Evolutionary conservation across 2,888 invertebrate genomes (phyloP).

Genomic region (Capitulum mitella): DNA sequence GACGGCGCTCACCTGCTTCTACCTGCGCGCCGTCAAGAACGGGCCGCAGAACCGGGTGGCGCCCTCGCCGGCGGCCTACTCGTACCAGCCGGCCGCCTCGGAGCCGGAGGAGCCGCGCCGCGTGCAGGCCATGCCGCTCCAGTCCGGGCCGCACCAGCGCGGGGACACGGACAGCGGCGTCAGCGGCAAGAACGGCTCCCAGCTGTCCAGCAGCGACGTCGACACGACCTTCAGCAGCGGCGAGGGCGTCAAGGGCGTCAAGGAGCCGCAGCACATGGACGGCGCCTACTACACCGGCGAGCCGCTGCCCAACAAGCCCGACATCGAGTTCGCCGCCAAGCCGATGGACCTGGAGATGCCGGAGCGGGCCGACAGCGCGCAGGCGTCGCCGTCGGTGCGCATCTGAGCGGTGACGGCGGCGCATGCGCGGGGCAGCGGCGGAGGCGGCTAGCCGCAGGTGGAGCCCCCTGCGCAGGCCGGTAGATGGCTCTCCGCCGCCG

Average conservation of each 20-base stretch:
- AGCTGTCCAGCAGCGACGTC: slow-evolving; percentile 17
- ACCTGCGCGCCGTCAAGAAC: slow-evolving; percentile 7
- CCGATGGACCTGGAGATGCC: slow-evolving; percentile 22
- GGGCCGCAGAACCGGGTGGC: not conserved
- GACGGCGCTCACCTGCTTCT: slow-evolving; percentile 35
- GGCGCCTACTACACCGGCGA: slow-evolving; percentile 35
- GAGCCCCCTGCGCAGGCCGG: not conserved
- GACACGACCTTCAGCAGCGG: slow-evolving; percentile 20
- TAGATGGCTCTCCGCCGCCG: too few relatives aligned
- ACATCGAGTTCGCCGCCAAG: slow-evolving; percentile 32
- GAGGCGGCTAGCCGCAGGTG: too few relatives aligned
- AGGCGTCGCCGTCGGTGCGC: not conserved
- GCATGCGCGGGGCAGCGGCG: too few relatives aligned
- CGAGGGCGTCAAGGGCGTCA: slow-evolving; percentile 22
- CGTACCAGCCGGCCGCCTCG: not conserved
- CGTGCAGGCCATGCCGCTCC: not conserved
- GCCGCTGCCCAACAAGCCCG: slow-evolving; percentile 33
- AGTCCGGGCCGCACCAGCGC: not conserved
- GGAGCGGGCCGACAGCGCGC: not conserved
- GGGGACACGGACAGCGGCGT: slow-evolving; percentile 18
- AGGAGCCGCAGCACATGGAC: slow-evolving; percentile 30
- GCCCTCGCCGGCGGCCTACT: not conserved
- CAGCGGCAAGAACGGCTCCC: slow-evolving; percentile 19
- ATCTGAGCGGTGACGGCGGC: too few relatives aligned
- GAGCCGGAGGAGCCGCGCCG: not conserved